Evolutionary conservation across 2,113 vertebrate genomes (phyloP), one percentile per base, ranked within the genome.

Genomic region (Nicator chloris): DNA sequence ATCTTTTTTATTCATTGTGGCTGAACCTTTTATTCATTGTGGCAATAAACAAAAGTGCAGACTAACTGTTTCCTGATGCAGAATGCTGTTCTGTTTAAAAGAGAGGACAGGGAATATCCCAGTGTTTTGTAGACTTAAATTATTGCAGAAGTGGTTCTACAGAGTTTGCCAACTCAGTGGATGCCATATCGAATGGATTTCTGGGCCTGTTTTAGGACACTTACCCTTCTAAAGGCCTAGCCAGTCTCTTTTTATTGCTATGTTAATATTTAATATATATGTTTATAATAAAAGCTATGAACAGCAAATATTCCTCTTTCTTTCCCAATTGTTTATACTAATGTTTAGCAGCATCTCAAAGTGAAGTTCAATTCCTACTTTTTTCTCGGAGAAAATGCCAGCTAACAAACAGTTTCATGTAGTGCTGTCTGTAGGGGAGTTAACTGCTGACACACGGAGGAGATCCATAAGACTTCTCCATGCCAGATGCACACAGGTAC

Each of bases 211-310:
- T 84, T 56, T 50, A 84, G 59, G 78, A 88, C 11, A 75, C 18
- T 15, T 40, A 79, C 20, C 22, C 60, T 56, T 91, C 71, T 84
- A 68, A 86, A 66, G 45, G 16, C 40, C n/a, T 85, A 35, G 30
- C 28, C 50, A 60, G 16, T 70, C 12, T 69, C 13, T 27, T 27
- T 71, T 76, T 9, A 6, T 17, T 13, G 5, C 31, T 85, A 26
- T 65, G 42, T 33, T 89, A 72, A 54, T 94, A 85, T 94, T 92
- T 94, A 89, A 92, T 89, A 72, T 85, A 13, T 33, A 19, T 72
- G 35, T 95, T 95, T 85, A 63, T 50, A 79, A 95, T 94, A 85
- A 91, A 95, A 80, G 26, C 77, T 80, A 66, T 37, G 18, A 91
- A 69, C 18, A 86, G 31, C 73, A 91, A 57, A 27, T 66, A 69